Base-by-base conservation (phyloP, 2,113 vertebrate genomes). In the Motacilla alba region DNA sequence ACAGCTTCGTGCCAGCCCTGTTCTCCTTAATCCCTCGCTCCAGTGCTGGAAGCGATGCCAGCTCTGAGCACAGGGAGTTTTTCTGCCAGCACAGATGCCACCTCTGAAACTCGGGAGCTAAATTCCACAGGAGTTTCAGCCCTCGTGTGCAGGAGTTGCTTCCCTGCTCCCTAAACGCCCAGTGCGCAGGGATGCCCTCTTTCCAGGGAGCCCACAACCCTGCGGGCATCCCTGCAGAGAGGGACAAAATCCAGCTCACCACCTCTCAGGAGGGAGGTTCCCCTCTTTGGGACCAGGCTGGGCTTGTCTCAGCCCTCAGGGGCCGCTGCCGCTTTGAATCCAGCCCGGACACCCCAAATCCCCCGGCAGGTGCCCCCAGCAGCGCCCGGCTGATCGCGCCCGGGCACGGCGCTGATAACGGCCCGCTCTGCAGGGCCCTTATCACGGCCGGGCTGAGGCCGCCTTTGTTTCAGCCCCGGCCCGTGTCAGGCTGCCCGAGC, bases 181-280 rank as follows among this genome's bases (percentile, higher is more conserved):
- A 0, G 4, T 0, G 8, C 6, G 46, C 47, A 26, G 47, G 22
- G 27, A 15, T 49, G 10, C 13, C 12, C 10, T 37, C 43, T 14
- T 28, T 7, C 35, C 2, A 2, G 18, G 27, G 24, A 66, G 19
- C n/a, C n/a, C 2, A 0, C 28, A 53, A 44, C 10, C 15, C 49
- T 5, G 3, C 1, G 7, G 43, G 20, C 19, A 21, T 27, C 60
- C 15, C 77, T 5, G 7, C 17, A 0, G 1, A 37, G 13, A 50
- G 26, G 41, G 53, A 21, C n/a, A n/a, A 56, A 73, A 6, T 3
- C 23, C 74, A 39, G 18, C 21, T 55, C 33, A 7, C 6, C 3
- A 0, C 26, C 9, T 4, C 50, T 31, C 9, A 0, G 33, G 6
- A 28, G 19, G 35, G 46, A 35, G 2, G 4, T 39, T 44, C 58